Percentiles rank a stretch among this genome's conserved stretches.
Conservation (phyloP, 2,797 vertebrate genomes). For the Muscicapa comitata region DNA sequence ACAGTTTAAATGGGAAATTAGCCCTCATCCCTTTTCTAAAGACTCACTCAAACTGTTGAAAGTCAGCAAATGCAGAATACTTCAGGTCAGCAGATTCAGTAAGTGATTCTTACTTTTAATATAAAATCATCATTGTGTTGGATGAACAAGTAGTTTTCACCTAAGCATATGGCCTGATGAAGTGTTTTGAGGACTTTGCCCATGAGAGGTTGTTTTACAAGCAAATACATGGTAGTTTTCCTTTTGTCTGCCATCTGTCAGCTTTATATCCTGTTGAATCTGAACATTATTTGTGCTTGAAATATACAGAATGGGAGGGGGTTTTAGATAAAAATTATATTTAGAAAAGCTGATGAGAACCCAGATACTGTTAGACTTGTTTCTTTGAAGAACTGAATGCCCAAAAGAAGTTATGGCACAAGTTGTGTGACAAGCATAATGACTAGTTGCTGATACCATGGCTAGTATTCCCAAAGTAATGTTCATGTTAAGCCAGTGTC, state of each 20-base stretch:
- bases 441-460: neutral
- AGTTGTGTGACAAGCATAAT: neutral
- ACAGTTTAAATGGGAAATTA: neutral
- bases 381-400: neutral
- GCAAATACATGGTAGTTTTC: neutral
- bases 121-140: neutral
- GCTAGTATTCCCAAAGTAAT: neutral
- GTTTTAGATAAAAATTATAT: neutral
- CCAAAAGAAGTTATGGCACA: neutral
- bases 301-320: neutral
- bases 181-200: neutral
- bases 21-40: neutral
- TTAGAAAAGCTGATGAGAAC: neutral
- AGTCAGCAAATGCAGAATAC: neutral
- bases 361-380: neutral
- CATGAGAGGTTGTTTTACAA: neutral
- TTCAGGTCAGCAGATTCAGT: neutral
- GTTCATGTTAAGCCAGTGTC: neutral
- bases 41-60: neutral
- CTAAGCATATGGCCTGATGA: neutral
- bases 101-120: neutral
- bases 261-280: neutral
- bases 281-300: neutral
- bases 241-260: slow-evolving; percentile 9
- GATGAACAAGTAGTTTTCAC: neutral